These are phyloP conservation scores for Heliconius ismenius DNA, from an alignment of 2,888 invertebrate genomes.

Conservation along the genomic window DNA sequence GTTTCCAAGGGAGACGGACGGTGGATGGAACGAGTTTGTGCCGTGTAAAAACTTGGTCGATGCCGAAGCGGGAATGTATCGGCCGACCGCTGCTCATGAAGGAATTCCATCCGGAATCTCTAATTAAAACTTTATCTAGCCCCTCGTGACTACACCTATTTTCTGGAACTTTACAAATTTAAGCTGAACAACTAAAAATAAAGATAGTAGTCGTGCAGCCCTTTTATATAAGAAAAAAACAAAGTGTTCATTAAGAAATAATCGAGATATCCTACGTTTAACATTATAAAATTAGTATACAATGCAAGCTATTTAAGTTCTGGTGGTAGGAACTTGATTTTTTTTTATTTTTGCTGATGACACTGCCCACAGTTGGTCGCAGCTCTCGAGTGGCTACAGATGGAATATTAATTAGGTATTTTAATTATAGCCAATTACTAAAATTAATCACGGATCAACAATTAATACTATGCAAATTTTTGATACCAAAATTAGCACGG, in stretches of 20 bases:
- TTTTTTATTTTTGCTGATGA: conserved; percentile 31
- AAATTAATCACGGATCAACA: conserved; percentile 28
- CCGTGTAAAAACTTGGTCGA: conserved; percentile 70
- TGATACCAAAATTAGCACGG: background rate
- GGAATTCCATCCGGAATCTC: conserved; percentile 78
- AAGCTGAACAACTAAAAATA: background rate
- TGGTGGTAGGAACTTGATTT: conserved; percentile 23
- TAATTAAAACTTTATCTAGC: conserved; percentile 81
- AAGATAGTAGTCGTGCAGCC: background rate
- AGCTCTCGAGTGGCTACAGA: conserved; percentile 33
- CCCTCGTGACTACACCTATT: conserved; percentile 40
- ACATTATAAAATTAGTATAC: conserved; percentile 7
- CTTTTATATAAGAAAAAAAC: background rate
- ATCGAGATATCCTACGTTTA: background rate
- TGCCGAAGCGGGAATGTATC: conserved; percentile 76
- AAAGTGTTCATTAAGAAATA: background rate
- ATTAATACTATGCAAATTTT: conserved; percentile 25
- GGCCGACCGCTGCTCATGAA: conserved; percentile 61
- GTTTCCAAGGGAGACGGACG: conserved; percentile 57
- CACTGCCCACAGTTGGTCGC: conserved; percentile 28
- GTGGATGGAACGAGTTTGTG: conserved; percentile 67
- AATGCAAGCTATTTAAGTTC: conserved; percentile 24
- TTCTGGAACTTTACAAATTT: conserved; percentile 5
- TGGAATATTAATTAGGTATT: conserved; percentile 40
- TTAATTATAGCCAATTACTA: conserved; percentile 36